Base-by-base conservation (phyloP, 1,140 invertebrate species). In the Bursaphelenchus mucronatus region DNA sequence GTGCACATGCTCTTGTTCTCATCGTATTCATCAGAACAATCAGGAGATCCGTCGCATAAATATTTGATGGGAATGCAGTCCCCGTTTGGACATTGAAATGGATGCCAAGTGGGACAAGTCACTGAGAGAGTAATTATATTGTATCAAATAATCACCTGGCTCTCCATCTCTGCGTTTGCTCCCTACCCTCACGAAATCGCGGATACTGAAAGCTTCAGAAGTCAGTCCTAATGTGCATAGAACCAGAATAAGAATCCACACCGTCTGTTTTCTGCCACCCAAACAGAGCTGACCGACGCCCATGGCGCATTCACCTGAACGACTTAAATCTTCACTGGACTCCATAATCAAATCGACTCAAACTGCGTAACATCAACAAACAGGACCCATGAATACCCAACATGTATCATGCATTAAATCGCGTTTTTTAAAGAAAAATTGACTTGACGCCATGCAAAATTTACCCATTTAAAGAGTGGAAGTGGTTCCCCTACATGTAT, bases 61-160 rank as follows among this genome's bases (percentile, higher is more conserved):
- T 95, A 95, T 81, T 69, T 72, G 6, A 94, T 94, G 62, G 90
- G 92, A 82, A 94, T 94, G 82, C 91, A 94, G 43, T 66, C 89
- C 88, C 79, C 92, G 89, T 90, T 90, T 1, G 92, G 92, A 82
- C 92, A 96, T 81, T 91, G 91, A 85, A 96, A 95, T 11, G 92
- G 92, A 80, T 94, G 74, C 56, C 82, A 84, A 19, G 83, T 79
- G 39, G 82, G 82, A 62, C 82, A 83, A 49, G n/a, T 69, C 63
- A 82, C 67, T 52, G 66, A 68, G 65, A 17, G 5, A 69, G 40
- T 49, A 19, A 63, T 45, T 61, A 40, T 19, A 8, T 46, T 9
- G 66, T 55, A 30, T 64, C 5, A 43, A 67, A 39, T 43, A 49
- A 52, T 65, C 44, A 67, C 59, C 47, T 15, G 57, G 40, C 19